These are phyloP conservation scores for Caenorhabditis plicata DNA, from an alignment of 2,888 invertebrate species.

Conservation along the genomic window DNA sequence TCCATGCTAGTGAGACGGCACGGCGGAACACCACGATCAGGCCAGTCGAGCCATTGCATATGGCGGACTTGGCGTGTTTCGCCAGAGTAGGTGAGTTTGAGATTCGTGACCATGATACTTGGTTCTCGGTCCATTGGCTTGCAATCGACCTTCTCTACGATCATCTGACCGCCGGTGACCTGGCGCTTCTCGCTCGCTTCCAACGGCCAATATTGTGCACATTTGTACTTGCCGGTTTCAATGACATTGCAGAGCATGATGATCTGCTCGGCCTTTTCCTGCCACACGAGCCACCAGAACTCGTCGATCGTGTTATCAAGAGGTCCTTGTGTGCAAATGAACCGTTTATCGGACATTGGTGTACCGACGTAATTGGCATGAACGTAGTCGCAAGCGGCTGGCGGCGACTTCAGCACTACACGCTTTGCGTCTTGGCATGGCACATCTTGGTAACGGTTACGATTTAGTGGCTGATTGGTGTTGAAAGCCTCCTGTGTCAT, in stretches of 20 bases:
- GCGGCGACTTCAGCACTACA: slow-evolving; percentile 38
- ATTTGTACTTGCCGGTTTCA: slow-evolving; percentile 73
- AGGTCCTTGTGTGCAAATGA: slow-evolving; percentile 53
- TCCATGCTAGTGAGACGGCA: slow-evolving; percentile 33
- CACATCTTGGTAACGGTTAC: slow-evolving; percentile 39
- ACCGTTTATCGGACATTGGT: slow-evolving; percentile 35
- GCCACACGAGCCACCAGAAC: slow-evolving; percentile 39
- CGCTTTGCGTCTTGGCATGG: slow-evolving; percentile 48
- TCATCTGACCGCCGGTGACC: slow-evolving; percentile 7
- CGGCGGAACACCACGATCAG: slow-evolving; percentile 46
- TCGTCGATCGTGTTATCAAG: slow-evolving; percentile 37
- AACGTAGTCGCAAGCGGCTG: slow-evolving; percentile 38
- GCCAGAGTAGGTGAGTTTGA: slow-evolving; percentile 3
- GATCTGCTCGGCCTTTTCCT: slow-evolving; percentile 33
- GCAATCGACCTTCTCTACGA: slow-evolving; percentile 16
- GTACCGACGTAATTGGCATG: slow-evolving; percentile 52
- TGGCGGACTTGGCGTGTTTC: slow-evolving; percentile 26
- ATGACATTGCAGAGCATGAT: slow-evolving; percentile 50
- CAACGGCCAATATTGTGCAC: slow-evolving; percentile 68
- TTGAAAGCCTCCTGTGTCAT: slow-evolving; percentile 42
- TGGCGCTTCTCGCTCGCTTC: slow-evolving; percentile 19
- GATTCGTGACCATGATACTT: slow-evolving; percentile 15
- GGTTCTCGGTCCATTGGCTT: slow-evolving; percentile 17
- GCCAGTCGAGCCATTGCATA: slow-evolving; percentile 51
- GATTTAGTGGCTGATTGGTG: slow-evolving; percentile 18